Percentiles rank a stretch among this genome's conserved stretches.
Conservation (phyloP, 1,140 invertebrate species). For the Neotoxoptera formosana region DNA sequence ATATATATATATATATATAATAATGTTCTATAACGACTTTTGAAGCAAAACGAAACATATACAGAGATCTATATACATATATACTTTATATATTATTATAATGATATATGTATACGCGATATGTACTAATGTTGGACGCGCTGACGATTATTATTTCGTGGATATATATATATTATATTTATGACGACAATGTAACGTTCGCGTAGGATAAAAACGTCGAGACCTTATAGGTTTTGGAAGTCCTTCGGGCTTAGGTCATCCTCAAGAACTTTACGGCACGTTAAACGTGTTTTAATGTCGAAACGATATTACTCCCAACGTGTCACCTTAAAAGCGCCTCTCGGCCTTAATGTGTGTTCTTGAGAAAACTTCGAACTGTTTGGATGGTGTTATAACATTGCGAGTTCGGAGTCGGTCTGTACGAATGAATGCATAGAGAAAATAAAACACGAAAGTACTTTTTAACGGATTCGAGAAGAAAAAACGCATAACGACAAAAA, state of each 20-base stretch:
- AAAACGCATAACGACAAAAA: background rate
- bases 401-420: background rate
- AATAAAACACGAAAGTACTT: background rate
- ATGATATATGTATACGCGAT: background rate
- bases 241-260: conserved; percentile 52
- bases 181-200: background rate
- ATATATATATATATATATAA: background rate
- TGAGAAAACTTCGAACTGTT: conserved; percentile 34
- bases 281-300: conserved; percentile 44
- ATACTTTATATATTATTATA: background rate
- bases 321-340: conserved; percentile 48
- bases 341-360: conserved; percentile 49
- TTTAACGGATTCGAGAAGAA: background rate
- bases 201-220: background rate
- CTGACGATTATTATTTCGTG: background rate
- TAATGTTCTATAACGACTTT: background rate
- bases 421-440: background rate
- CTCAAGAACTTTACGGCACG: conserved; percentile 48
- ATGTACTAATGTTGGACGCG: background rate
- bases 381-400: background rate
- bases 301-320: conserved; percentile 37
- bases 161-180: background rate
- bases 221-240: conserved; percentile 39
- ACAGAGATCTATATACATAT: background rate
- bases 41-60: background rate